Evolutionary conservation across 2,888 invertebrate species (phyloP).

Genomic region (Eupeodes luniger): DNA sequence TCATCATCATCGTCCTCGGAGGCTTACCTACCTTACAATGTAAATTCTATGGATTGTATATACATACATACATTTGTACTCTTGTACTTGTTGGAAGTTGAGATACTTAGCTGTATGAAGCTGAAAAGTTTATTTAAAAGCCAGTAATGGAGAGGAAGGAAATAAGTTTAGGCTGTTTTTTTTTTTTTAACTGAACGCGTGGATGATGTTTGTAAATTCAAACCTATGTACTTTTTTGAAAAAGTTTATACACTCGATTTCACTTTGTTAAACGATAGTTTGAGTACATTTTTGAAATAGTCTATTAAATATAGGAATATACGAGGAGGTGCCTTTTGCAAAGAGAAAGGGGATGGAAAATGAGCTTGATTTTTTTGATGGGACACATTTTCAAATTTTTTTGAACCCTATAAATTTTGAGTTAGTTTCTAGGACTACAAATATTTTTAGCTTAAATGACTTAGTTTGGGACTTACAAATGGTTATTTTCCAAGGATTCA

Average conservation of each 20-base stretch:
- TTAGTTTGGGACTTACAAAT: no score
- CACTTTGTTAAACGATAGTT: neutral
- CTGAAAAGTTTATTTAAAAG: constrained; percentile 26
- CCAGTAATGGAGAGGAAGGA: constrained; percentile 39
- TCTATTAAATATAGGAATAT: no score
- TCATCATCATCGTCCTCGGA: neutral
- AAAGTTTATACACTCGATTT: constrained; percentile 5
- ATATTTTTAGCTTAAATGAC: no score
- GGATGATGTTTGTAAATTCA: constrained; percentile 4
- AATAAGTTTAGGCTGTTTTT: constrained; percentile 27
- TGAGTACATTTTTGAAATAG: no score
- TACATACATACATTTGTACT: neutral
- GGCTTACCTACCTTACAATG: neutral
- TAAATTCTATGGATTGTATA: neutral
- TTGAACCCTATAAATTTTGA: no score
- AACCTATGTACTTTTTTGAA: neutral
- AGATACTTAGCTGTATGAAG: constrained; percentile 15
- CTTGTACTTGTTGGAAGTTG: neutral
- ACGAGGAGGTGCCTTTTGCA: no score
- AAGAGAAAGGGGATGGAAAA: no score
- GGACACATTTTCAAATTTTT: no score
- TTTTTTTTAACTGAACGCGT: neutral
- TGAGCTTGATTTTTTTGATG: no score
- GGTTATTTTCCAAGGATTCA: no score
- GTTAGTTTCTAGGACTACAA: no score